These are phyloP conservation scores for Orestias chungarensis DNA, from an alignment of 2,797 vertebrate species.

Conservation along the genomic window DNA sequence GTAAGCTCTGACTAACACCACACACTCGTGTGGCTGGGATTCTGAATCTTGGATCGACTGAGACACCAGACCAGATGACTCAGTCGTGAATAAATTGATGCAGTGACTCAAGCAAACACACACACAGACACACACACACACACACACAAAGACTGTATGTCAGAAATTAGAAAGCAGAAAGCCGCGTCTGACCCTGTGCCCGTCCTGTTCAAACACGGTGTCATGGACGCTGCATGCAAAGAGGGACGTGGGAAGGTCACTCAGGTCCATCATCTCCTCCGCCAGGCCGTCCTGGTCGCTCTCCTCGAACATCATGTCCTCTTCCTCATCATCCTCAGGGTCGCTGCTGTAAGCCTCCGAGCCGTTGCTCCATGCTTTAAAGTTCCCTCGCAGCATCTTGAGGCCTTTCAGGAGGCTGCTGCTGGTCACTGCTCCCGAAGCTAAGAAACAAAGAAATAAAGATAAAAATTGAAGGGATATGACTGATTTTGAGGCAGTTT, in stretches of 20 bases:
- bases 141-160: background rate
- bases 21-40: conserved; percentile 38
- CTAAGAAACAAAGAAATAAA: conserved; percentile 18
- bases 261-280: conserved; percentile 95
- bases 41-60: conserved; percentile 23
- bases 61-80: conserved; percentile 44
- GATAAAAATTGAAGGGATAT: background rate
- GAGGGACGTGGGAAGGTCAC: conserved; percentile 90
- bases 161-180: conserved; percentile 15
- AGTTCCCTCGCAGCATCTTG: conserved; percentile 84
- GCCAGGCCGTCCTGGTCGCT: conserved; percentile 85
- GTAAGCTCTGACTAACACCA: conserved; percentile 50
- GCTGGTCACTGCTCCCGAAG: conserved; percentile 26
- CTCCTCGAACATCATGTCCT: conserved; percentile 91
- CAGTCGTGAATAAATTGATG: conserved; percentile 22
- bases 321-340: conserved; percentile 87
- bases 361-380: conserved; percentile 88
- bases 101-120: conserved; percentile 9
- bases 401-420: conserved; percentile 21
- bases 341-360: conserved; percentile 91
- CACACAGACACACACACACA: conserved; percentile 5
- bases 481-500: background rate
- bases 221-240: conserved; percentile 92
- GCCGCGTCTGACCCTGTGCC: conserved; percentile 83
- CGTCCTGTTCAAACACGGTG: conserved; percentile 85